Evolutionary conservation across 2,797 vertebrate species (phyloP).

Genomic region (Phalloptychus januarius): DNA sequence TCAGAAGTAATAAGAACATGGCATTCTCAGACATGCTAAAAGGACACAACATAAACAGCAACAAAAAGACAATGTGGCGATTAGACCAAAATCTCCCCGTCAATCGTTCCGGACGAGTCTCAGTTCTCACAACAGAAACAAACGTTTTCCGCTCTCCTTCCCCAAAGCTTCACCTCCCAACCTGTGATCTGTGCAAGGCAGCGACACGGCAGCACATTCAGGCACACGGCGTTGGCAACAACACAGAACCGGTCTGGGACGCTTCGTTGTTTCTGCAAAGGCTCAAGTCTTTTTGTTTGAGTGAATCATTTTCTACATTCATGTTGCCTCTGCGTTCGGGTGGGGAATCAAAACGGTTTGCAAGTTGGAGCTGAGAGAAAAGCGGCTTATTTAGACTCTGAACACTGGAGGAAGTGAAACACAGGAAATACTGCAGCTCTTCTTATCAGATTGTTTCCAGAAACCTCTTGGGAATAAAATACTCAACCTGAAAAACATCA

Average conservation of each 20-base stretch:
- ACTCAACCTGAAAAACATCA: slow-evolving; percentile 5
- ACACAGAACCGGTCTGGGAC: slow-evolving; percentile 25
- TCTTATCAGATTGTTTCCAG: slow-evolving; percentile 17
- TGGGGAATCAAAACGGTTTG: slow-evolving; percentile 4
- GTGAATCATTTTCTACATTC: slow-evolving; percentile 62
- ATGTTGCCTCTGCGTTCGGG: slow-evolving; percentile 47
- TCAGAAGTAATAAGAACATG: slow-evolving; percentile 91
- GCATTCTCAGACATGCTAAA: slow-evolving; percentile 83
- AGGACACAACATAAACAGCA: slow-evolving; percentile 81
- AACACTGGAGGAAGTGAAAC: slow-evolving; percentile 58
- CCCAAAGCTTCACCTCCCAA: background rate
- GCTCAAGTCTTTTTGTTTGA: slow-evolving; percentile 2
- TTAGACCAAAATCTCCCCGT: slow-evolving; percentile 31
- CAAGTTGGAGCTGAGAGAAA: slow-evolving; percentile 36
- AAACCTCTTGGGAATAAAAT: slow-evolving; percentile 14
- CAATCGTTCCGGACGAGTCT: slow-evolving; percentile 15
- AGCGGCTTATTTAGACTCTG: slow-evolving; percentile 6
- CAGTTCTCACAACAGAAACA: slow-evolving; percentile 34
- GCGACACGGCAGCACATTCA: slow-evolving; percentile 32
- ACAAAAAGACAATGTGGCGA: slow-evolving; percentile 73
- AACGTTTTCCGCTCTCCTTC: slow-evolving; percentile 61
- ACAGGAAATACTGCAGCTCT: slow-evolving; percentile 59
- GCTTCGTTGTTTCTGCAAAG: slow-evolving; percentile 15
- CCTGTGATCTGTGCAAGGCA: slow-evolving; percentile 54
- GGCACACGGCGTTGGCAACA: slow-evolving; percentile 64